These are phyloP conservation scores for Acipenser oxyrinchus DNA, from an alignment of 2,797 vertebrate species.

Conservation along the genomic window DNA sequence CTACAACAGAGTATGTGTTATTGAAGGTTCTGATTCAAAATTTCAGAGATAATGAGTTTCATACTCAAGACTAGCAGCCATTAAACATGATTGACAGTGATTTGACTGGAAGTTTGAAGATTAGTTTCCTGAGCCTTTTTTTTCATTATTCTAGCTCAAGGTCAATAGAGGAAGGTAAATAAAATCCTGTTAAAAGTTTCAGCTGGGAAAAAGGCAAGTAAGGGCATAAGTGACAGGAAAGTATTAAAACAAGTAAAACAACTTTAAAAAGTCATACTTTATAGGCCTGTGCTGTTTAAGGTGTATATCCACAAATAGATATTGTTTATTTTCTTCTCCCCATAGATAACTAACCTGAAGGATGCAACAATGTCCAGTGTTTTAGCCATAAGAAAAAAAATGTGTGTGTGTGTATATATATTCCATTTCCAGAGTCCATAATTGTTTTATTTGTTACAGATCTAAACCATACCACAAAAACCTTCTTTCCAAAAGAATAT, in stretches of 20 bases:
- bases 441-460: conserved; percentile 38
- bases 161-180: not conserved
- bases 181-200: not conserved
- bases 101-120: conserved; percentile 1
- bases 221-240: not conserved
- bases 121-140: not conserved
- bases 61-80: not conserved
- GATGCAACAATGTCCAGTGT: too few species aligned
- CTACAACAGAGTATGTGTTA: not conserved
- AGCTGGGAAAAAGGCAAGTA: not conserved
- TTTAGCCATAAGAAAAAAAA: too few species aligned
- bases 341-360: too few species aligned
- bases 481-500: conserved; percentile 48
- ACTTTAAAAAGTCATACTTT: not conserved
- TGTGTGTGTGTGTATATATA: too few species aligned
- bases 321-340: not conserved
- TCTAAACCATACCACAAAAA: conserved; percentile 42
- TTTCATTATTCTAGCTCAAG: not conserved
- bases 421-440: too few species aligned
- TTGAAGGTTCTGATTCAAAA: not conserved
- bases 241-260: not conserved
- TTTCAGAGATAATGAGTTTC: not conserved
- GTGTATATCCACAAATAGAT: not conserved
- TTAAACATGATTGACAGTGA: not conserved
- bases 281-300: not conserved